Evolutionary conservation across 2,888 invertebrate species (phyloP), one percentile per base, ranked within the genome.

Genomic region (Phragmatobia fuliginosa): DNA sequence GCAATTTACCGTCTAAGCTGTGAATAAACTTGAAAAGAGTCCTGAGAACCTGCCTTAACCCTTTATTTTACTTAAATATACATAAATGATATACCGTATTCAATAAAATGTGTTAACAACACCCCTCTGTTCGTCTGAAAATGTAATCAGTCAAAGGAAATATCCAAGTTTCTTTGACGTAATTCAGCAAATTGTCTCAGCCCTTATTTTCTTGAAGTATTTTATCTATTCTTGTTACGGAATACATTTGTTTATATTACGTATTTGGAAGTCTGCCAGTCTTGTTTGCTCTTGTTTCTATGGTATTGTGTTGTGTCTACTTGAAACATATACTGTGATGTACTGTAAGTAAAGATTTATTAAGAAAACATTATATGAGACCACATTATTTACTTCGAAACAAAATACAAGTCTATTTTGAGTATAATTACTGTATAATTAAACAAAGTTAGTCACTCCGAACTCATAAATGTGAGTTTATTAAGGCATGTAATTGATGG

Each of bases 261-360:
- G 71, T 74, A 60, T 76, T 77, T 82, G 82, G 83, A 74, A 71
- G 67, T 62, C n/a, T 68, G 82, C 82, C 82, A 82, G 70, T 68
- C 67, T 59, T 75, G 69, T 74, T 72, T 74, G 62, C 38, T 45
- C 63, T 66, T 74, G 67, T 75, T 69, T 70, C 67, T 70, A 68
- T 67, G 72, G 71, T 52, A 18, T 82, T 68, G 64, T 71, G 66
- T 78, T 66, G 61, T 58, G 62, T 36, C 58, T 62, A 66, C 41
- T 66, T 58, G 33, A 32, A 45, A 32, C 59, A 58, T 68, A 59
- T 66, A 70, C 67, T 66, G 59, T 60, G 68, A 64, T 49, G 56
- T 66, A 52, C 21, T n/a, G 32, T 16, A 11, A 6, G n/a, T n/a
- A 49, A 21, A n/a, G 5, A 6, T 25, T 49, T 3, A 32, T 16